Base-by-base conservation (phyloP, 2,797 vertebrate species). In the Cynopterus sphinx region DNA sequence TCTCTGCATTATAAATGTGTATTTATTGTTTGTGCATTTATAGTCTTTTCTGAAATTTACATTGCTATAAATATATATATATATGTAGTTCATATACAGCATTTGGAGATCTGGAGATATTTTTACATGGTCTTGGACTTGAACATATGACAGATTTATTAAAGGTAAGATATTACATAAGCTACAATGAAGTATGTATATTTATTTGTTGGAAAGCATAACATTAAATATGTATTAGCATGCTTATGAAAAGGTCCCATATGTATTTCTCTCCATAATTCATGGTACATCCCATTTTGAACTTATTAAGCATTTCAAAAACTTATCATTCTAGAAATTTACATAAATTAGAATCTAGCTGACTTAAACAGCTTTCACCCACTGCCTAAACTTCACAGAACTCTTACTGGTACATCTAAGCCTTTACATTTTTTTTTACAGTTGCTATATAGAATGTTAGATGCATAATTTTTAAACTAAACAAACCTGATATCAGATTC, bases 111-210 rank as follows among this genome's bases (percentile, higher is more conserved):
- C 87, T 99, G 78, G 99, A 99, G 96, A 97, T 99, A 86, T 98
- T 99, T 98, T 99, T 99, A 57, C 99, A 99, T 75, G 99, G 99
- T 57, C 98, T 99, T 77, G 98, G 98, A 91, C 98, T 99, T 86
- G 99, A 99, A 96, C 97, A 99, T 96, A 97, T 99, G 90, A 87
- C 97, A 63, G 98, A 99, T 94, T 96, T 99, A 91, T 96, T 99
- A 87, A 98, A 98, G 98, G 99, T 99, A 98, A 98, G 96, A 95
- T 97, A 96, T 88, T 74, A n/a, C 63, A 68, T 96, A 95, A 53
- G 71, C 12, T 87, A 73, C 36, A 78, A 0, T 85, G 73, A 95
- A 12, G 1, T 81, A 39, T 90, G 31, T 86, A 31, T 86, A 21
- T 85, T 39, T 88, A 33, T 77, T 95, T 77, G 36, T 91, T 96